Percentiles rank a stretch among this genome's conserved stretches.
Evolutionary conservation across 2,797 vertebrate species (phyloP).

Genomic region (Pangasius djambal): DNA sequence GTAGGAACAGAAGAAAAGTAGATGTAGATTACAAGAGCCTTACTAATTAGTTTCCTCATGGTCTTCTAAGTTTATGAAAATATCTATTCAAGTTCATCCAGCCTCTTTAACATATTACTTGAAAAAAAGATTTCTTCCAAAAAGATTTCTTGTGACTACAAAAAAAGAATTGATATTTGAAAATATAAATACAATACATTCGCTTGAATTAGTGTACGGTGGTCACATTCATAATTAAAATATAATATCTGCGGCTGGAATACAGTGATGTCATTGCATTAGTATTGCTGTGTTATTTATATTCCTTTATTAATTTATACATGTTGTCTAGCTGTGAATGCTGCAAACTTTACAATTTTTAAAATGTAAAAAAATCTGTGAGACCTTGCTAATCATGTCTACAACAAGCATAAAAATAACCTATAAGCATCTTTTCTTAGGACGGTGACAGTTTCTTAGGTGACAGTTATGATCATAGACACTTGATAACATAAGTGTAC

Average conservation of each 20-base stretch:
- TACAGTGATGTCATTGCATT: slow-evolving; percentile 66
- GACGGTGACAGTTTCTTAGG: background rate
- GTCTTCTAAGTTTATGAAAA: background rate
- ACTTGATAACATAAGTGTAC: background rate
- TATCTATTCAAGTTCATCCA: background rate
- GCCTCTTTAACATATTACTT: slow-evolving; percentile 68
- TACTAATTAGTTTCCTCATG: background rate
- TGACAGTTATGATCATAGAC: background rate
- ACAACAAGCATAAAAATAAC: background rate
- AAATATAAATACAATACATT: slow-evolving; percentile 62
- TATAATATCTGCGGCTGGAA: slow-evolving; percentile 70
- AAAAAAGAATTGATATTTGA: slow-evolving; percentile 58
- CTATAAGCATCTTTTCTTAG: background rate
- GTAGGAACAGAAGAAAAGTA: background rate
- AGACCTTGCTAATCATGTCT: background rate
- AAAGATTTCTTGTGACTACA: background rate
- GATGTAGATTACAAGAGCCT: background rate
- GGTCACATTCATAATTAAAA: slow-evolving; percentile 74
- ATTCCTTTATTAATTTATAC: slow-evolving; percentile 76
- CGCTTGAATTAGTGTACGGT: slow-evolving; percentile 67
- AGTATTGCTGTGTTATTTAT: slow-evolving; percentile 12
- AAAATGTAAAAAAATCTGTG: background rate
- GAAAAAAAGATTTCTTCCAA: slow-evolving; percentile 55
- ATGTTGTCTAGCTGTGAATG: slow-evolving; percentile 58
- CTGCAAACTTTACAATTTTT: slow-evolving; percentile 4